A percentile compares a stretch with the other conserved stretches of the same genome.
Evolutionary conservation across 2,888 invertebrate genomes (phyloP).

Genomic region (Volucella inflata): DNA sequence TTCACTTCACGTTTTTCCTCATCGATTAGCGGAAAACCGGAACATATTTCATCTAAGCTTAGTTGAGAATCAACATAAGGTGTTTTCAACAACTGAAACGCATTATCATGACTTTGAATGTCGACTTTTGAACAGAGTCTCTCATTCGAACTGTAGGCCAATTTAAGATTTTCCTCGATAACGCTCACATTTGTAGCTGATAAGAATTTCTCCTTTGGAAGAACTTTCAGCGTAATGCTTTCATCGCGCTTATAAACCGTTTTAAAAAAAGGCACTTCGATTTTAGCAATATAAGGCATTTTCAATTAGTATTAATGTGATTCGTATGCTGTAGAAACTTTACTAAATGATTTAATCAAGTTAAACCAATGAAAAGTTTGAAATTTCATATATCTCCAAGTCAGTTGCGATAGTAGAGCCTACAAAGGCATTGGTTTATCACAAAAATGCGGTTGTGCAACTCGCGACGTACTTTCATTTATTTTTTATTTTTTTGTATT

Average conservation of each 20-base stretch:
- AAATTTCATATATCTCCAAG: slow-evolving; percentile 31
- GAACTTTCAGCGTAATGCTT: slow-evolving; percentile 56
- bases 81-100: slow-evolving; percentile 59
- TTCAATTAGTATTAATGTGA: slow-evolving; percentile 12
- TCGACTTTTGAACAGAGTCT: slow-evolving; percentile 64
- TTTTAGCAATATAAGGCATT: slow-evolving; percentile 61
- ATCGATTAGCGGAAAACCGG: slow-evolving; percentile 76
- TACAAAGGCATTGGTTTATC: slow-evolving; percentile 38
- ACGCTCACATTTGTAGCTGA: slow-evolving; percentile 43
- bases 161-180: slow-evolving; percentile 14
- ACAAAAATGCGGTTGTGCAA: slow-evolving; percentile 46
- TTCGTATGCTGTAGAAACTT: slow-evolving; percentile 25
- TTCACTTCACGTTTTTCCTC: slow-evolving; percentile 36
- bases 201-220: slow-evolving; percentile 68
- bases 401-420: slow-evolving; percentile 45
- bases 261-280: slow-evolving; percentile 73
- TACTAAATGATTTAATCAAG: slow-evolving; percentile 52
- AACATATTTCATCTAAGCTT: slow-evolving; percentile 52
- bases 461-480: slow-evolving; percentile 5
- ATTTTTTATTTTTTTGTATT: background rate
- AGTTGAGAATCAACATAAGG: slow-evolving; percentile 58
- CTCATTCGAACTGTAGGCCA: slow-evolving; percentile 26
- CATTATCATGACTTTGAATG: slow-evolving; percentile 54
- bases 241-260: slow-evolving; percentile 68
- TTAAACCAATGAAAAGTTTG: slow-evolving; percentile 60